A percentile compares a stretch with the other conserved stretches of the same genome.
phyloP scores from a whole-genome alignment of 2,888 invertebrate species.

The Chesias legatella region DNA sequence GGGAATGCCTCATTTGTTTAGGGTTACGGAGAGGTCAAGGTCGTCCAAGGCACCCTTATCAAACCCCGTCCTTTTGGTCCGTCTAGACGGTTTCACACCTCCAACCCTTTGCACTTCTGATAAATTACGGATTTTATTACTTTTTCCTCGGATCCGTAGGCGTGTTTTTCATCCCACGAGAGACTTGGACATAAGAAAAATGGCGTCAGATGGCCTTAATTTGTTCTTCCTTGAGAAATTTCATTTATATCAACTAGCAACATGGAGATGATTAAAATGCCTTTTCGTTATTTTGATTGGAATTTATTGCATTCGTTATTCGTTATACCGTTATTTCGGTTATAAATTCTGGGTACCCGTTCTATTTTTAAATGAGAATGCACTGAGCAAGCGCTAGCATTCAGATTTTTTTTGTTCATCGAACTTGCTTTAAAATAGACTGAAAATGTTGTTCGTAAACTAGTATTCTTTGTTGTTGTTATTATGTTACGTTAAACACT shows the following conservation, averaged over 20 bases:
- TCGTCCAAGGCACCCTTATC: constrained; percentile 72
- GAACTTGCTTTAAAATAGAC: neutral
- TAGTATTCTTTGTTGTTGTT: no score
- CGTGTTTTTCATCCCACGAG: constrained; percentile 2
- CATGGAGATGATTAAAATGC: constrained; percentile 32
- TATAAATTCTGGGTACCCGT: constrained; percentile 8
- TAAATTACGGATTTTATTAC: constrained; percentile 58
- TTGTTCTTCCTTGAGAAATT: constrained; percentile 13
- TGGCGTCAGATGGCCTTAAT: constrained; percentile 14
- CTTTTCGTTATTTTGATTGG: constrained; percentile 33
- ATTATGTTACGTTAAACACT: no score
- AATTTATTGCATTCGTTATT: constrained; percentile 36
- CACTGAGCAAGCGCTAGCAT: constrained; percentile 14
- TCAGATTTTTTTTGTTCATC: neutral
- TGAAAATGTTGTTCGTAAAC: no score
- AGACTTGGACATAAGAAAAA: constrained; percentile 4
- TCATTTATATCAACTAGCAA: constrained; percentile 11
- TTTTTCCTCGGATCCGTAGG: constrained; percentile 25
- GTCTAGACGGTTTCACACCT: constrained; percentile 78
- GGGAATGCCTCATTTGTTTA: constrained; percentile 70
- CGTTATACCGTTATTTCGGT: constrained; percentile 10
- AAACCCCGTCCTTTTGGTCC: constrained; percentile 71
- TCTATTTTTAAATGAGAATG: constrained; percentile 23
- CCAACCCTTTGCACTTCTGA: constrained; percentile 67
- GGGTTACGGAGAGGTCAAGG: constrained; percentile 75